Evolutionary conservation across 2,888 invertebrate genomes (phyloP).

Genomic region (Lepidochitona cinerea): DNA sequence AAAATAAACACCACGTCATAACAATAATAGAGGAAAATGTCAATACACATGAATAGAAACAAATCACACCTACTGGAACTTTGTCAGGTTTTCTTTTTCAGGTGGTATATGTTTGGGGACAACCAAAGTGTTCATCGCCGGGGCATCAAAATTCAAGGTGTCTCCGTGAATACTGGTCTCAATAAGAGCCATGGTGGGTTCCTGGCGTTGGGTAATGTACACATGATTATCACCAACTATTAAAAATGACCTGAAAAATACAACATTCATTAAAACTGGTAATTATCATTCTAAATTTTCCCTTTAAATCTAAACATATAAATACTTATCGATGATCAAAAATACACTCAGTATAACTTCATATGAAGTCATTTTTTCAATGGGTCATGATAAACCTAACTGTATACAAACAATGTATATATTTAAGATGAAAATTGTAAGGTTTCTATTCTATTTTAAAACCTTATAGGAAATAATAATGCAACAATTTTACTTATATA

Average conservation of each 20-base stretch:
- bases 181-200: slow-evolving; percentile 50
- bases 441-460: too few relatives aligned
- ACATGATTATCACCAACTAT: slow-evolving; percentile 39
- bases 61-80: background rate
- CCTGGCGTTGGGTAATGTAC: slow-evolving; percentile 45
- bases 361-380: too few relatives aligned
- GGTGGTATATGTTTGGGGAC: slow-evolving; percentile 27
- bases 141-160: slow-evolving; percentile 44
- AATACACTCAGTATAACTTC: background rate
- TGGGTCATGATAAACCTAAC: too few relatives aligned
- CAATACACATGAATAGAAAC: too few relatives aligned
- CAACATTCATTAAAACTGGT: background rate
- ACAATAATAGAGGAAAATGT: too few relatives aligned
- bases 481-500: too few relatives aligned
- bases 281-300: background rate
- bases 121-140: slow-evolving; percentile 41
- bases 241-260: slow-evolving; percentile 44
- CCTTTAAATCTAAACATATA: background rate
- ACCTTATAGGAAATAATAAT: too few relatives aligned
- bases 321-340: background rate
- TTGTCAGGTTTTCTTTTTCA: background rate
- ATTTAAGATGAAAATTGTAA: too few relatives aligned
- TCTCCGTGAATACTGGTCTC: slow-evolving; percentile 32
- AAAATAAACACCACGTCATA: too few relatives aligned
- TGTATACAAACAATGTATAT: too few relatives aligned